Percentiles rank a stretch among this genome's conserved stretches.
Conservation (phyloP, 2,888 invertebrate species). For the Nebria salina region DNA sequence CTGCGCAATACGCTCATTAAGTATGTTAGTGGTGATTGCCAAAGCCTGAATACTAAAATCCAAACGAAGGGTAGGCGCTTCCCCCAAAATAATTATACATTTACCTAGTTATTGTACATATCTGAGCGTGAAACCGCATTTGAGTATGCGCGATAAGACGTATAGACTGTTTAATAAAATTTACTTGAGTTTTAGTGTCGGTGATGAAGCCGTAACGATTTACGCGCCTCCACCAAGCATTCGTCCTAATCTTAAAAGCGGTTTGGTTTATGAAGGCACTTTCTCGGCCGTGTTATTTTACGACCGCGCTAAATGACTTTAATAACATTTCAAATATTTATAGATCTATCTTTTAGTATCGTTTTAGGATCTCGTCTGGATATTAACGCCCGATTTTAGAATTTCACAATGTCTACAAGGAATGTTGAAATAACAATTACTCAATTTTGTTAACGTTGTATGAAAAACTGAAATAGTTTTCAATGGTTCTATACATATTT, state of each 20-base stretch:
- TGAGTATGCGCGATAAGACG: neutral
- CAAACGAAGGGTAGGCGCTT: neutral
- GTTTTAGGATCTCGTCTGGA: conserved; percentile 4
- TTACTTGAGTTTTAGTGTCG: conserved; percentile 34
- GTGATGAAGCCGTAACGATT: conserved; percentile 39
- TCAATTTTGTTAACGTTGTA: neutral
- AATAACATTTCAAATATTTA: conserved; percentile 45
- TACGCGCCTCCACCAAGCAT: conserved; percentile 19
- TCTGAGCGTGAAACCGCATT: neutral
- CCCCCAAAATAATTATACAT: neutral
- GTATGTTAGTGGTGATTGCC: no score
- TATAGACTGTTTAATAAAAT: conserved; percentile 34
- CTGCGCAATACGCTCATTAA: no score
- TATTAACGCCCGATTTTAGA: neutral
- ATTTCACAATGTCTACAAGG: neutral
- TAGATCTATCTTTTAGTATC: conserved; percentile 23
- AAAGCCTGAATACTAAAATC: no score
- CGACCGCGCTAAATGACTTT: conserved; percentile 40
- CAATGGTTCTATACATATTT: no score
- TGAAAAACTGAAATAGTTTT: no score
- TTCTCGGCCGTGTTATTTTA: conserved; percentile 37
- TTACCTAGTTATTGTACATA: neutral
- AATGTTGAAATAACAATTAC: neutral
- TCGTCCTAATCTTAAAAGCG: conserved; percentile 40
- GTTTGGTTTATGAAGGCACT: conserved; percentile 41